These are phyloP conservation scores for Panulirus ornatus DNA, from an alignment of 1,140 invertebrate species.

Conservation along the genomic window DNA sequence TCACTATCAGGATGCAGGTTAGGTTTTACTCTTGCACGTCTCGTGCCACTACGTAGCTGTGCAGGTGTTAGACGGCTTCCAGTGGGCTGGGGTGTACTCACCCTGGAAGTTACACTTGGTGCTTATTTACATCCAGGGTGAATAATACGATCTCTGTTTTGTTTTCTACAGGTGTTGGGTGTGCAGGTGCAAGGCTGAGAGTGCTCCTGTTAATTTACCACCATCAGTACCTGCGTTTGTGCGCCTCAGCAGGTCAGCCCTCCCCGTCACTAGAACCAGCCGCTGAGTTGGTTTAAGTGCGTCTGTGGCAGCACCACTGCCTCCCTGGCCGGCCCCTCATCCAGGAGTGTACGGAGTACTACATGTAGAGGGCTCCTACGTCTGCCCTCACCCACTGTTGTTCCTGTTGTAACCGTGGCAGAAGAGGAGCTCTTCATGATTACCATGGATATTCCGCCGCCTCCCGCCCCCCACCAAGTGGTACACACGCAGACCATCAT, in stretches of 20 bases:
- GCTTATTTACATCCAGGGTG: neutral
- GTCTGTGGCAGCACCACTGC: neutral
- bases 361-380: neutral
- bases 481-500: constrained; percentile 67
- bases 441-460: constrained; percentile 73
- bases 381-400: constrained; percentile 20
- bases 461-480: constrained; percentile 64
- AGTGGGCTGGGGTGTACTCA: neutral
- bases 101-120: neutral
- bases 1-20: neutral
- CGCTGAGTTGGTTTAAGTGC: constrained; percentile 31
- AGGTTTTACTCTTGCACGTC: neutral
- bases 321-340: neutral
- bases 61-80: constrained; percentile 6
- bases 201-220: neutral
- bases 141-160: constrained; percentile 17
- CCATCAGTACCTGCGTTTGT: constrained; percentile 5
- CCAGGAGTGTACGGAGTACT: neutral
- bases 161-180: constrained; percentile 39
- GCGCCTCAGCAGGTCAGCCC: constrained; percentile 39
- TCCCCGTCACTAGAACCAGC: constrained; percentile 43
- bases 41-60: neutral
- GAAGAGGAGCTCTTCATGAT: constrained; percentile 71
- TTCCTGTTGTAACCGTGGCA: constrained; percentile 46
- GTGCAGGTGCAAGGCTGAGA: constrained; percentile 42